Base-by-base conservation (phyloP, 2,113 vertebrate species). In the Triplophysa dalaica region DNA sequence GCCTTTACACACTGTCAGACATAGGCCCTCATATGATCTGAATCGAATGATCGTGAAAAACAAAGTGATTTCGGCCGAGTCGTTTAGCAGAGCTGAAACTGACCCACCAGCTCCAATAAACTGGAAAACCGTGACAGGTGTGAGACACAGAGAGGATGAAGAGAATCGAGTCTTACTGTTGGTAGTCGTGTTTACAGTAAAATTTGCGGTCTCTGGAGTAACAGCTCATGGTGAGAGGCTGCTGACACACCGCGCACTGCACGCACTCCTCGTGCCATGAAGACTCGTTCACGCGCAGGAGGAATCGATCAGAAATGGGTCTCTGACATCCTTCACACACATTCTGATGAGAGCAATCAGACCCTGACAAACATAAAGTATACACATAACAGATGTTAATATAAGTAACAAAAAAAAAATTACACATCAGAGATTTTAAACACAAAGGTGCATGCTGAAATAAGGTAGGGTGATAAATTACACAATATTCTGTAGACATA, bases 181-280 rank as follows among this genome's bases (percentile, higher is more conserved):
- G 95, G 93, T 97, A 97, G 95, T 97, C 95, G 84, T 92, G 91
- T 88, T 92, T 96, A 94, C 96, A 98, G 93, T 96, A 97, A 58
- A 95, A 91, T 83, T 95, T 96, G 82, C 91, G 90, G 88, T 96
- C 94, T 83, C 94, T 91, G 91, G 89, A 92, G 93, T 95, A 97
- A 91, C 96, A 97, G 93, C 93, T 96, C 91, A 90, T 94, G 90
- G 92, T 95, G 88, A 98, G 95, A 33, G 93, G 94, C 88, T 94
- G 95, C 87, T 94, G 95, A 92, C 96, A 98, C 85, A 91, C 94
- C 22, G 94, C 91, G 84, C 96, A 97, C 90, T 95, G 96, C 87
- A 98, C 85, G 84, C 96, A 98, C 87, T 93, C 92, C 90, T 98
- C 95, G 86, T 98, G 96, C 96, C 96, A 98, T 81, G 94, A 96